Percentiles rank a stretch among this genome's conserved stretches.
Conservation (phyloP, 2,797 vertebrate genomes). For the Dendrocincla fuliginosa region DNA sequence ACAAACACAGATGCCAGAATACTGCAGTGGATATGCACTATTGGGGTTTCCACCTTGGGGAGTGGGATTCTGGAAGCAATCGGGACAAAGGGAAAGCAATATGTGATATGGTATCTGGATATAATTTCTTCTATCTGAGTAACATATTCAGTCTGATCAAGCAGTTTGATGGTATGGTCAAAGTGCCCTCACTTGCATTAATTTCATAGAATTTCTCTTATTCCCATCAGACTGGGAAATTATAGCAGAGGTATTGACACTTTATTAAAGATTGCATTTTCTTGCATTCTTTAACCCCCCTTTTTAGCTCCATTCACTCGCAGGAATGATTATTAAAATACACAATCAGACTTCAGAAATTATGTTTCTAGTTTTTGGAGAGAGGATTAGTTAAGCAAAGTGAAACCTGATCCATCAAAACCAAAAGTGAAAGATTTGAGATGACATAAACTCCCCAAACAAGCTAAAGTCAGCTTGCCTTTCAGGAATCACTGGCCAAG, state of each 20-base stretch:
- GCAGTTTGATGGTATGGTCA: neutral
- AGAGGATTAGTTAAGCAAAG: neutral
- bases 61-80: neutral
- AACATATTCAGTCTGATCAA: neutral
- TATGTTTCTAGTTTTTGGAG: neutral
- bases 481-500: neutral
- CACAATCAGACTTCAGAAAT: neutral
- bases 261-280: neutral
- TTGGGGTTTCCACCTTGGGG: neutral
- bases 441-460: neutral
- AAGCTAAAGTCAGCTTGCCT: neutral
- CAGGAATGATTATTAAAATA: neutral
- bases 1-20: neutral
- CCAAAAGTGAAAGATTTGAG: neutral
- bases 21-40: neutral
- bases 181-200: neutral
- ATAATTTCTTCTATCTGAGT: neutral
- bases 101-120: neutral
- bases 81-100: neutral
- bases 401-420: neutral
- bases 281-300: neutral
- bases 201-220: neutral
- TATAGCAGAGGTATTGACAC: neutral
- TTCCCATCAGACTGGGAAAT: neutral
- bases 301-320: neutral